These are phyloP conservation scores for Aleiodes alternator DNA, from an alignment of 2,888 invertebrate species.

Conservation along the genomic window DNA sequence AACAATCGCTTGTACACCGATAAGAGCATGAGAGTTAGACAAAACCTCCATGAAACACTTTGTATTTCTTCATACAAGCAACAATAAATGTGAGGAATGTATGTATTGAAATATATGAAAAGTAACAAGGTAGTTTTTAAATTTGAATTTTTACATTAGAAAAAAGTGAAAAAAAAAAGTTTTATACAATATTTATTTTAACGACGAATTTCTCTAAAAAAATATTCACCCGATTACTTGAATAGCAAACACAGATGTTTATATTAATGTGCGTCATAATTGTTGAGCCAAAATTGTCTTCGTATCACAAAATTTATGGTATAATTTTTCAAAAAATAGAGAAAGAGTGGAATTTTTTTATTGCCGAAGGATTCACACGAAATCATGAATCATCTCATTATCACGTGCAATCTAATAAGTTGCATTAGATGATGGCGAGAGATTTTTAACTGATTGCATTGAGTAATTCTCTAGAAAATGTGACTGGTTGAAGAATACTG, in stretches of 20 bases:
- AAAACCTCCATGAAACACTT: neutral
- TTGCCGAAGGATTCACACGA: slow-evolving; percentile 4
- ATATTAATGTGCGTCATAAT: neutral
- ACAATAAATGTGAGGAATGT: slow-evolving; percentile 5
- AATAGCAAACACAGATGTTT: slow-evolving; percentile 9
- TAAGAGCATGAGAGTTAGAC: slow-evolving; percentile 34
- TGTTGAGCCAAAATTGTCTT: neutral
- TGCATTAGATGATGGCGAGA: slow-evolving; percentile 4
- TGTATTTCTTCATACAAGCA: neutral
- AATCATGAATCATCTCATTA: slow-evolving; percentile 18
- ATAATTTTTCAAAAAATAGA: slow-evolving; percentile 5
- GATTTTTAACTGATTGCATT: neutral
- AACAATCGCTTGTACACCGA: slow-evolving; percentile 52
- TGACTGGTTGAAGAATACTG: neutral
- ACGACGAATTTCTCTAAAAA: too few species aligned
- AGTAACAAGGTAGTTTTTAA: neutral
- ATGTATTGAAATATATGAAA: slow-evolving; percentile 17
- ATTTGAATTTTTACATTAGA: neutral
- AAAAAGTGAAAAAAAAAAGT: too few species aligned
- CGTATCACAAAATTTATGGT: neutral
- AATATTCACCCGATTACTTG: too few species aligned
- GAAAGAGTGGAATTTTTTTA: neutral
- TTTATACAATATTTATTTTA: too few species aligned
- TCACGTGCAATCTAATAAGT: slow-evolving; percentile 14
- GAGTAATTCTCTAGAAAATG: slow-evolving; percentile 15